phyloP scores from a whole-genome alignment of 2,113 vertebrate species.

The Alligator mississippiensis region DNA sequence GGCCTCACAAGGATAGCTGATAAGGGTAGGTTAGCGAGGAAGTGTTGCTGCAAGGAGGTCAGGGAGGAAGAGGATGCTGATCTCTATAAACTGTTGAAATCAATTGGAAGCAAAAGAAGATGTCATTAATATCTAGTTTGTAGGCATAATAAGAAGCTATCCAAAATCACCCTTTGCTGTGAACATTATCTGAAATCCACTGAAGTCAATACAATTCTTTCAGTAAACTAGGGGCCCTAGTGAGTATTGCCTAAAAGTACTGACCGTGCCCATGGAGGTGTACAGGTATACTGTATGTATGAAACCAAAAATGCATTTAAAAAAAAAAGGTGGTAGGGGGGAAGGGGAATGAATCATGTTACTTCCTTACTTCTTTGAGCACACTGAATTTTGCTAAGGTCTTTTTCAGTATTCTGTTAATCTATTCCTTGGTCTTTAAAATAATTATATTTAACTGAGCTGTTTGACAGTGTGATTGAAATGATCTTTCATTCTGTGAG shows the following conservation, averaged over 20 bases:
- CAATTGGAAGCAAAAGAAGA: neutral
- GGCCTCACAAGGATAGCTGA: neutral
- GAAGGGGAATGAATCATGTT: neutral
- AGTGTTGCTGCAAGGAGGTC: neutral
- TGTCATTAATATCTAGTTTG: neutral
- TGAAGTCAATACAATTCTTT: neutral
- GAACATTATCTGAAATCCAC: neutral
- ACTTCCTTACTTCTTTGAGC: neutral
- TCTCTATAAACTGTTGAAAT: neutral
- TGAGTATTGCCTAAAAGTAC: neutral
- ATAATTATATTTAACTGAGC: neutral
- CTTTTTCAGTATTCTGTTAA: neutral
- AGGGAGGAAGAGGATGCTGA: neutral
- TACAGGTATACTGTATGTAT: neutral
- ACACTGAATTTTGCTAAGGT: neutral
- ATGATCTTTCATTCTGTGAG: neutral
- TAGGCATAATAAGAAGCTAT: neutral
- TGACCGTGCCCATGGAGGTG: neutral
- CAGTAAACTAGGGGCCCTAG: neutral
- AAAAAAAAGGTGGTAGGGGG: fast-evolving
- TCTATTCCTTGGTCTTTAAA: neutral
- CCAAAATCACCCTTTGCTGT: neutral
- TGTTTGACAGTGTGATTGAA: constrained; percentile 8
- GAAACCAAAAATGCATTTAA: neutral
- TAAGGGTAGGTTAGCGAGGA: neutral